Percentiles rank a stretch among this genome's conserved stretches.
Conservation (phyloP, 2,888 invertebrate genomes). For the Zaprionus lineosus region DNA sequence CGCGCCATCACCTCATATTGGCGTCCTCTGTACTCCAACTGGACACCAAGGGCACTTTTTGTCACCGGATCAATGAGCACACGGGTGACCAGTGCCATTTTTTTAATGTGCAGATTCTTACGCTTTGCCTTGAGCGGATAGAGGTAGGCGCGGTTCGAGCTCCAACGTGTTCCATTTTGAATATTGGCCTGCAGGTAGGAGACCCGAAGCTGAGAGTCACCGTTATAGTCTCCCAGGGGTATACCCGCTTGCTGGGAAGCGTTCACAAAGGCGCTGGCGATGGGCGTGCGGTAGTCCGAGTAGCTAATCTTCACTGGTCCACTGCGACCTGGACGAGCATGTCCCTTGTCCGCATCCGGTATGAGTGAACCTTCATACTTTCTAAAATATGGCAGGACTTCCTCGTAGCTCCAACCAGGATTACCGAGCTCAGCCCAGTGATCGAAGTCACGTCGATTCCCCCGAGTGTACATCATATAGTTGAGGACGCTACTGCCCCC, state of each 20-base stretch:
- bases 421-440: conserved; percentile 89
- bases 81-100: conserved; percentile 84
- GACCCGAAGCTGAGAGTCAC: conserved; percentile 85
- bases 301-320: conserved; percentile 85
- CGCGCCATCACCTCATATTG: conserved; percentile 84
- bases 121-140: conserved; percentile 83
- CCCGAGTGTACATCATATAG: conserved; percentile 91
- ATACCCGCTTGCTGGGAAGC: conserved; percentile 86
- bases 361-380: conserved; percentile 89
- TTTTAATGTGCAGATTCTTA: conserved; percentile 85
- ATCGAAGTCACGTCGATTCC: conserved; percentile 88
- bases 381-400: conserved; percentile 89
- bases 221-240: conserved; percentile 87
- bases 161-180: conserved; percentile 84
- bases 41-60: conserved; percentile 84
- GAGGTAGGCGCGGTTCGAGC: conserved; percentile 86
- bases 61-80: conserved; percentile 84
- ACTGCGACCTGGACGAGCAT: conserved; percentile 82
- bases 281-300: conserved; percentile 84
- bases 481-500: conserved; percentile 92
- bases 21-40: conserved; percentile 82
- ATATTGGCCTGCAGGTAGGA: conserved; percentile 86
- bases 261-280: conserved; percentile 86
- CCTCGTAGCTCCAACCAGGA: conserved; percentile 88
- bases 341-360: conserved; percentile 82